phyloP scores from a whole-genome alignment of 2,113 vertebrate genomes.

The Grus americana region DNA sequence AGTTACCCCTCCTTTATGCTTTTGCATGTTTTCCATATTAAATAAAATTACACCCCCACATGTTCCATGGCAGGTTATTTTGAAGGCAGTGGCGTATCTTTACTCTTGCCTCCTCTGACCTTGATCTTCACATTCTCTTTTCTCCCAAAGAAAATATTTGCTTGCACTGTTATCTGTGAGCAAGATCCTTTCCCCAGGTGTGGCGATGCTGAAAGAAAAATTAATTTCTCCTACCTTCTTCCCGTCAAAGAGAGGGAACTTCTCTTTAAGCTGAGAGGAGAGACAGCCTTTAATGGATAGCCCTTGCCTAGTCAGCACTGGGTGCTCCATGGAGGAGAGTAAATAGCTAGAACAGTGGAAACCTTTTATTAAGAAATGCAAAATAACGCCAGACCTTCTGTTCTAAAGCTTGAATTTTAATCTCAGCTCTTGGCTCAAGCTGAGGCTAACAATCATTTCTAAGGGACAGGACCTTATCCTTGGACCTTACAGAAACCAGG shows the following conservation, averaged over 20 bases:
- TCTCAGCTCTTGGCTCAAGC: neutral
- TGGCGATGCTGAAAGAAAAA: slow-evolving; percentile 65
- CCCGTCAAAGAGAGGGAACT: slow-evolving; percentile 26
- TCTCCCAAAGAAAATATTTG: slow-evolving; percentile 74
- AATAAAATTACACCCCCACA: slow-evolving; percentile 63
- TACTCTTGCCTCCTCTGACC: slow-evolving; percentile 66
- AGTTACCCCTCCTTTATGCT: slow-evolving; percentile 41
- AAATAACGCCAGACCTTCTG: slow-evolving; percentile 43
- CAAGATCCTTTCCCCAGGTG: slow-evolving; percentile 73
- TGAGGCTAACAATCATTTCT: neutral
- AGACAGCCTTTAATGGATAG: slow-evolving; percentile 54
- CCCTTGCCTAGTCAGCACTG: slow-evolving; percentile 61
- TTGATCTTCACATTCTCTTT: slow-evolving; percentile 73
- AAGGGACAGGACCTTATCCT: neutral
- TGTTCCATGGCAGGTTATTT: slow-evolving; percentile 65
- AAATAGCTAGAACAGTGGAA: slow-evolving; percentile 46
- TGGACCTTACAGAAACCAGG: neutral
- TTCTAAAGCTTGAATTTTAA: slow-evolving; percentile 38
- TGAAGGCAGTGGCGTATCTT: slow-evolving; percentile 44
- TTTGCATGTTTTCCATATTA: slow-evolving; percentile 69
- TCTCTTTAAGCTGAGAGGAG: slow-evolving; percentile 39
- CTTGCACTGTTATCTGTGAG: slow-evolving; percentile 71
- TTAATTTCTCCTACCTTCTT: slow-evolving; percentile 54
- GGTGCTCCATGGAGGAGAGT: slow-evolving; percentile 28
- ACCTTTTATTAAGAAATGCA: slow-evolving; percentile 51